phyloP scores from a whole-genome alignment of 2,888 invertebrate genomes.

The Dusona sp. region DNA sequence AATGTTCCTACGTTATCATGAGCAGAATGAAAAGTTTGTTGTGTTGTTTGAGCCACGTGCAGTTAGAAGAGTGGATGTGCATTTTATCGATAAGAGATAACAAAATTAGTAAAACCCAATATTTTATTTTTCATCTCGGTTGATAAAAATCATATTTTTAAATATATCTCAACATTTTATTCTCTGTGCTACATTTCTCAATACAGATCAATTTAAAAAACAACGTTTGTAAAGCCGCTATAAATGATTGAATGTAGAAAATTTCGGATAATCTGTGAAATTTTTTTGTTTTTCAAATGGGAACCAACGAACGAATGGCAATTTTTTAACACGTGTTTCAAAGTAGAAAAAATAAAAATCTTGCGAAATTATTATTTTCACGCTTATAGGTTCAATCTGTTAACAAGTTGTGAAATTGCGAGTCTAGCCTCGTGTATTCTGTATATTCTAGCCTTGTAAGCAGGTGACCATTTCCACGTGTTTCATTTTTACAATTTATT shows the following conservation, averaged over 20 bases:
- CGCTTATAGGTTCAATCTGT: slow-evolving; percentile 10
- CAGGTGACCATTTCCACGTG: slow-evolving; percentile 26
- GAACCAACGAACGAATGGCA: not conserved
- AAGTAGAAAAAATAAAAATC: not conserved
- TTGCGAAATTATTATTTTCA: not conserved
- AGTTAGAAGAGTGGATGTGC: not conserved
- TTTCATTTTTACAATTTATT: slow-evolving; percentile 49
- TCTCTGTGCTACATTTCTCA: not conserved
- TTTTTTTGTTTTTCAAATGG: not conserved
- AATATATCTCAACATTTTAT: not conserved
- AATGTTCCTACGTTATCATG: slow-evolving; percentile 32
- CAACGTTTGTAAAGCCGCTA: not conserved
- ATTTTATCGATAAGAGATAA: not conserved
- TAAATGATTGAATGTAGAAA: not conserved
- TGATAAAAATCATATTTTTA: not conserved
- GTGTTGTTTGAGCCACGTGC: not conserved
- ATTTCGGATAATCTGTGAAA: not conserved
- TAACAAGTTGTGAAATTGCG: slow-evolving; percentile 5
- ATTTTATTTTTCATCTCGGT: not conserved
- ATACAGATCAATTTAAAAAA: not conserved
- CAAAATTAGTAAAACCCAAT: not conserved
- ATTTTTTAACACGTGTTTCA: not conserved
- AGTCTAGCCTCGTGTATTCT: too few relatives aligned
- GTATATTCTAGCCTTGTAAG: slow-evolving; percentile 10
- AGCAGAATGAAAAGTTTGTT: not conserved